These are phyloP conservation scores for Corbicula japonica DNA, from an alignment of 2,888 invertebrate species.

Conservation along the genomic window DNA sequence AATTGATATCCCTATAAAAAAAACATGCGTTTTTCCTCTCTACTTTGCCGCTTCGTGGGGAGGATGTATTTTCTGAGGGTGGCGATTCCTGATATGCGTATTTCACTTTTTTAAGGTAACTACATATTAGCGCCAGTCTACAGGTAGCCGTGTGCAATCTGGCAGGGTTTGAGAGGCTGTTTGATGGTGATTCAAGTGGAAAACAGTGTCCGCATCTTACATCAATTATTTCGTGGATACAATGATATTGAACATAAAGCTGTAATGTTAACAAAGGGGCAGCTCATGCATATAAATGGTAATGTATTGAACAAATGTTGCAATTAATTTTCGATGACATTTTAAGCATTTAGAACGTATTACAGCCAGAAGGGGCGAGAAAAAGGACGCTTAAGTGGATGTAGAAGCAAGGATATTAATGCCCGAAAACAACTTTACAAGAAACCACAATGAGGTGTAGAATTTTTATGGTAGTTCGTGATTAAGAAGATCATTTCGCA, in stretches of 20 bases:
- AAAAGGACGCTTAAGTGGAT: too few species aligned
- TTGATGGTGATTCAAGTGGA: conserved; percentile 19
- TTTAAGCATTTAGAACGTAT: conserved; percentile 51
- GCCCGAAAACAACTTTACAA: too few species aligned
- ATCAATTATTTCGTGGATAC: conserved; percentile 45
- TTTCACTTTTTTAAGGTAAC: too few species aligned
- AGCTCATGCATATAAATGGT: conserved; percentile 31
- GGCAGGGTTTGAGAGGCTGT: conserved; percentile 9
- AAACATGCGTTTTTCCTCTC: too few species aligned
- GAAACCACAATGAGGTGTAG: too few species aligned
- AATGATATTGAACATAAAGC: conserved; percentile 46
- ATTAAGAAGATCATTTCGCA: too few species aligned
- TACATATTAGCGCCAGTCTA: background rate
- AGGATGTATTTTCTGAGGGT: too few species aligned
- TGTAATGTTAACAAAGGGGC: conserved; percentile 26
- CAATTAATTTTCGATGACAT: conserved; percentile 64
- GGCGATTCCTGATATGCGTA: too few species aligned
- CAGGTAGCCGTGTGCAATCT: conserved; percentile 48
- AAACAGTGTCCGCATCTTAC: conserved; percentile 38
- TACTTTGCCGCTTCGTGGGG: too few species aligned
- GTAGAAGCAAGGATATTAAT: too few species aligned
- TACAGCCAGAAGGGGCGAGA: conserved; percentile 44
- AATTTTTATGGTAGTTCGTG: too few species aligned
- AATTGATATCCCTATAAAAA: background rate
- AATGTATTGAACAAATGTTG: conserved; percentile 51